Evolutionary conservation across 2,888 invertebrate genomes (phyloP).

Genomic region (Agrochola litura): DNA sequence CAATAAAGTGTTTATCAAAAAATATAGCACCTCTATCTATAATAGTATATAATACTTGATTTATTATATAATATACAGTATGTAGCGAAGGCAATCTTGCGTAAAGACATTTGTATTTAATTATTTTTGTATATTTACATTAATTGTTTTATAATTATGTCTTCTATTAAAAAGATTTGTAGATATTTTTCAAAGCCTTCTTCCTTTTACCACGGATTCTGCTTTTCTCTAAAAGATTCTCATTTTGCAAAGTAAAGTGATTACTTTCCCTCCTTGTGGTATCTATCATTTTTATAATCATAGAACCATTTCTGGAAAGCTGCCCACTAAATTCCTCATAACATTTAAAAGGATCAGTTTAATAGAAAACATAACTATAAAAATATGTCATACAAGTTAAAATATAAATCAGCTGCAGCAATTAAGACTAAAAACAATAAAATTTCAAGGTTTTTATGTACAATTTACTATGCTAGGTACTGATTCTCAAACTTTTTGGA

Average conservation of each 20-base stretch:
- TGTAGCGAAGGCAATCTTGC: conserved; percentile 5
- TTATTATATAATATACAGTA: conserved; percentile 35
- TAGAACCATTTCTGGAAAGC: not conserved
- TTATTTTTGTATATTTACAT: conserved; percentile 30
- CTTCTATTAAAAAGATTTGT: conserved; percentile 7
- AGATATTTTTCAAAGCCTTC: not conserved
- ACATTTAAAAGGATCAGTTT: too few relatives aligned
- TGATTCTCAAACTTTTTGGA: conserved; percentile 29
- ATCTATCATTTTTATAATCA: not conserved
- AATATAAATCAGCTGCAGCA: conserved; percentile 56
- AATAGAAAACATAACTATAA: conserved; percentile 25
- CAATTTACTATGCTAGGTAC: conserved; percentile 35
- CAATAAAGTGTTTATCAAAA: conserved; percentile 62
- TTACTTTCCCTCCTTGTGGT: not conserved
- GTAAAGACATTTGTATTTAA: not conserved
- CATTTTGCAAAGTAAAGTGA: conserved; percentile 16
- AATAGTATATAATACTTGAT: conserved; percentile 71
- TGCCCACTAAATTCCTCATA: too few relatives aligned
- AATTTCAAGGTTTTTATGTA: conserved; percentile 18
- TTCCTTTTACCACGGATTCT: not conserved
- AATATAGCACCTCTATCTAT: conserved; percentile 75
- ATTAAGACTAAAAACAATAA: conserved; percentile 15
- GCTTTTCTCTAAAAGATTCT: conserved; percentile 3
- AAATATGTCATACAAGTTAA: not conserved
- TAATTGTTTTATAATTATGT: not conserved